These are phyloP conservation scores for human (Homo sapiens) DNA, from an alignment of 2,113 vertebrate genomes.

Conservation along the genomic window GRCh38 chr13:43783501-43784000, in stretches of 20 bases:
- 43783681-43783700: background rate
- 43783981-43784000: slow-evolving; percentile 84
- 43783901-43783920: slow-evolving; percentile 22
- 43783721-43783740: background rate
- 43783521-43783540: background rate
- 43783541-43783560: background rate
- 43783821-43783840: slow-evolving; percentile 23
- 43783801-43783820: slow-evolving; percentile 35
- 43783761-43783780: background rate
- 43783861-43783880: slow-evolving; percentile 35
- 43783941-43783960: slow-evolving; percentile 78
- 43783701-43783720: background rate
- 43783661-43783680: background rate
- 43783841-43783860: background rate
- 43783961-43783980: slow-evolving; percentile 84
- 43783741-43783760: slow-evolving; percentile 1
- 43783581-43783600: background rate
- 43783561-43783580: background rate
- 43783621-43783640: background rate
- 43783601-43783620: slow-evolving; percentile 11
- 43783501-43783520: background rate
- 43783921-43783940: slow-evolving; percentile 30
- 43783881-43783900: slow-evolving; percentile 28
- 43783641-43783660: slow-evolving; percentile 16
- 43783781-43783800: slow-evolving; percentile 47